phyloP scores from a whole-genome alignment of 1,140 invertebrate species.

The Scaptomyza montana region DNA sequence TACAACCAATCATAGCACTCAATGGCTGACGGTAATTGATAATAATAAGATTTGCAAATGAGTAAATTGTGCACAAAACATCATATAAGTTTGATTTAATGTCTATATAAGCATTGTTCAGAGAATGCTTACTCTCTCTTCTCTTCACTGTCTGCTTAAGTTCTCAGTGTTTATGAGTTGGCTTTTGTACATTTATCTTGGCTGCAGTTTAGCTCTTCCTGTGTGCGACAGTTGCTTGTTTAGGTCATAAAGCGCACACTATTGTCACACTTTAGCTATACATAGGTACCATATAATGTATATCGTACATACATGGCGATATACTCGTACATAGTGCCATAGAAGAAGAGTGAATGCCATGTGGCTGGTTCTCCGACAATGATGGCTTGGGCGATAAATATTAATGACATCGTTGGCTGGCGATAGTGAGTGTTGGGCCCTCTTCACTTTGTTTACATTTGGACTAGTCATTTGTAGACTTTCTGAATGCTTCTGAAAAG shows the following conservation, averaged over 20 bases:
- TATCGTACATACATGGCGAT: constrained; percentile 27
- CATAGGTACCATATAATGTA: constrained; percentile 11
- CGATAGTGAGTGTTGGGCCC: neutral
- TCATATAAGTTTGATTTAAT: constrained; percentile 37
- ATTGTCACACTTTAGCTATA: constrained; percentile 27
- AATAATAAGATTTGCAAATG: constrained; percentile 27
- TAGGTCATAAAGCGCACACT: constrained; percentile 24
- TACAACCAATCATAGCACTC: constrained; percentile 57
- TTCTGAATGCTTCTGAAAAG: too few species aligned
- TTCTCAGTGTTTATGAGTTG: constrained; percentile 60
- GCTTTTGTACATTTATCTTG: constrained; percentile 29
- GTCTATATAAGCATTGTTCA: constrained; percentile 22
- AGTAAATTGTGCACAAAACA: constrained; percentile 3
- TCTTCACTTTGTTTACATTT: constrained; percentile 47
- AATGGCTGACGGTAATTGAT: constrained; percentile 46
- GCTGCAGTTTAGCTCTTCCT: neutral
- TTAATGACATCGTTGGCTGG: constrained; percentile 37
- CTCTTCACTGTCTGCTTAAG: constrained; percentile 33
- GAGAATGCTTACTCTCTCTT: constrained; percentile 6
- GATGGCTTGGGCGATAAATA: constrained; percentile 49
- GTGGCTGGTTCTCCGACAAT: constrained; percentile 42
- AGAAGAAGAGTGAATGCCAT: constrained; percentile 17
- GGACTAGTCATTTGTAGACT: neutral
- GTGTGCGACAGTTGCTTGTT: constrained; percentile 11
- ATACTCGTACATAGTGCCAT: neutral